Percentiles rank a stretch among this genome's conserved stretches.
Conservation (phyloP, 2,113 vertebrate species). For the Merops nubicus region DNA sequence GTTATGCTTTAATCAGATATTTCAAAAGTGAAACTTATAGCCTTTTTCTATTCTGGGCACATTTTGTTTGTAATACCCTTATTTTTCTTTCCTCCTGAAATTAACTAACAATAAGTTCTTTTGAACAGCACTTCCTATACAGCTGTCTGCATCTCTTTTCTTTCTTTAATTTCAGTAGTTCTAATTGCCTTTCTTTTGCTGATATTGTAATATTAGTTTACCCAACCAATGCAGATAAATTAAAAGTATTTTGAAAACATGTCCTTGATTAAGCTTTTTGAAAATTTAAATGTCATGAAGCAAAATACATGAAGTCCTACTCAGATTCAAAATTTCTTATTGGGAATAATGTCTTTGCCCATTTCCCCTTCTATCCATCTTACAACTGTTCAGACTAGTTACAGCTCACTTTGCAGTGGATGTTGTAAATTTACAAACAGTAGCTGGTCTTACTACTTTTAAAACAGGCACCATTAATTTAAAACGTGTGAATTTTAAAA, state of each 20-base stretch:
- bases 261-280: slow-evolving; percentile 36
- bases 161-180: slow-evolving; percentile 32
- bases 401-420: not conserved
- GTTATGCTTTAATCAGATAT: slow-evolving; percentile 27
- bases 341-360: not conserved
- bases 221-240: slow-evolving; percentile 10
- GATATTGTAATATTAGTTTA: slow-evolving; percentile 49
- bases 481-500: not conserved
- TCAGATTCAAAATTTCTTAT: slow-evolving; percentile 35
- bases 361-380: slow-evolving; percentile 9
- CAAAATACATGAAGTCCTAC: slow-evolving; percentile 34
- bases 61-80: slow-evolving; percentile 23
- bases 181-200: slow-evolving; percentile 25
- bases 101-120: slow-evolving; percentile 39
- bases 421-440: not conserved
- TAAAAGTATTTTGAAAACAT: slow-evolving; percentile 47
- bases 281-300: slow-evolving; percentile 56
- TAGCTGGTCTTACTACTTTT: not conserved
- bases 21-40: slow-evolving; percentile 43
- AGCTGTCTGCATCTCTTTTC: slow-evolving; percentile 24
- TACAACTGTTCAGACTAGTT: slow-evolving; percentile 21
- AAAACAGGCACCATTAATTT: not conserved
- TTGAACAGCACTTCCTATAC: slow-evolving; percentile 17
- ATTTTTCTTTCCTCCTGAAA: slow-evolving; percentile 40
- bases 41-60: slow-evolving; percentile 12